Conservation (phyloP, 2,797 vertebrate species). For the Cryptoprocta ferox region DNA sequence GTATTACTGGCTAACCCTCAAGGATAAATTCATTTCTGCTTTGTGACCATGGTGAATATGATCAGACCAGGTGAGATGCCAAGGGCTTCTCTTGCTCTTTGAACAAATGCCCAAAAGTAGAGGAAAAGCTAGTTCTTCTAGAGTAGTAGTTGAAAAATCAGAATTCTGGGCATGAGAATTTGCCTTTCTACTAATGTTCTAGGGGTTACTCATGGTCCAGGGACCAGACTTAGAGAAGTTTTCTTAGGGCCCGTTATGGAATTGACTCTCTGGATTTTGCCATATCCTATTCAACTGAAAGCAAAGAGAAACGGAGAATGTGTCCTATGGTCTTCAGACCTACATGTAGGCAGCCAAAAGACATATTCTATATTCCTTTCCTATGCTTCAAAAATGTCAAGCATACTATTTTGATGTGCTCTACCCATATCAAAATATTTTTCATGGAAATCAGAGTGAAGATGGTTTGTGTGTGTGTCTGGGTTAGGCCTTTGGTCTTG, state of each 20-base stretch:
- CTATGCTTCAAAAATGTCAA: neutral
- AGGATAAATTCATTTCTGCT: neutral
- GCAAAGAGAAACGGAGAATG: neutral
- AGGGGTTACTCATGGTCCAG: neutral
- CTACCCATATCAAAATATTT: neutral
- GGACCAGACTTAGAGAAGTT: neutral
- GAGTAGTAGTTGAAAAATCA: neutral
- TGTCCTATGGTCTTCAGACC: neutral
- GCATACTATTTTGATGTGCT: neutral
- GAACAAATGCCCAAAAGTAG: neutral
- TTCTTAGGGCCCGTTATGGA: neutral
- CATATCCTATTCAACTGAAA: neutral
- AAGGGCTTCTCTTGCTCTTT: neutral
- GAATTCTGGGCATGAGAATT: neutral
- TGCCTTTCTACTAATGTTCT: neutral
- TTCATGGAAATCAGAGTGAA: neutral
- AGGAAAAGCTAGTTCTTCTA: neutral
- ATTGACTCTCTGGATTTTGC: neutral
- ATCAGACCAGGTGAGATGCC: neutral
- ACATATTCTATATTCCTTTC: neutral
- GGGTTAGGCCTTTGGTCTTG: neutral
- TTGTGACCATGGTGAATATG: neutral
- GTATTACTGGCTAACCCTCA: neutral
- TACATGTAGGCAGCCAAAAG: no score
- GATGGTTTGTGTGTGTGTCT: neutral